phyloP scores from a whole-genome alignment of 2,113 vertebrate species.

The Myiagra hebetior region DNA sequence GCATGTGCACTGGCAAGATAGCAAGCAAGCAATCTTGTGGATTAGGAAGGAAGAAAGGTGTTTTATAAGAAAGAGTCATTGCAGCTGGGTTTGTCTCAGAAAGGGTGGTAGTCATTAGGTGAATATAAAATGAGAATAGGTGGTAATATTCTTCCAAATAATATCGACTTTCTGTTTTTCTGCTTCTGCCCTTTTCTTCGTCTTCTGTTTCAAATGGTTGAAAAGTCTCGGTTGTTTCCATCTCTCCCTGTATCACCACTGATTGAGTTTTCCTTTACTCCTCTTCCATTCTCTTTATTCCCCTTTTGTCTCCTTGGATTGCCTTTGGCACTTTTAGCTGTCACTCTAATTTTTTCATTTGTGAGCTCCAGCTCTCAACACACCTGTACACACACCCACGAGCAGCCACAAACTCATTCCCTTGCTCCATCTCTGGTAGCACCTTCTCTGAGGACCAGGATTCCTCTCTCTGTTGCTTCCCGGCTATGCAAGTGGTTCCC shows the following conservation, averaged over 20 bases:
- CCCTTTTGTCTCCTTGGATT: background rate
- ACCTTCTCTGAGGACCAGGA: background rate
- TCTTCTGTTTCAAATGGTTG: background rate
- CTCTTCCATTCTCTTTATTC: background rate
- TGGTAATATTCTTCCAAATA: background rate
- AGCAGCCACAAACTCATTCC: background rate
- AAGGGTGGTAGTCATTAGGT: background rate
- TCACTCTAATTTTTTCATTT: constrained; percentile 6
- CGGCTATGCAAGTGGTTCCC: background rate
- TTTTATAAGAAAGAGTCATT: background rate
- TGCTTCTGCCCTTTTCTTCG: background rate
- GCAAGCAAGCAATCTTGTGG: background rate
- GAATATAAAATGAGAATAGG: background rate
- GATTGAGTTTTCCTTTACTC: background rate
- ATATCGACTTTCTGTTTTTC: background rate
- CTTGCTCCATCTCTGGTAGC: background rate
- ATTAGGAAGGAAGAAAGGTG: background rate
- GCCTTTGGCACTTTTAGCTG: constrained; percentile 13
- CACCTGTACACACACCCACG: background rate
- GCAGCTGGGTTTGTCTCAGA: background rate
- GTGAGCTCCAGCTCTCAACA: background rate
- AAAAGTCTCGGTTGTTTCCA: background rate
- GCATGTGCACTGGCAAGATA: background rate
- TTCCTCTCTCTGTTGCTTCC: background rate
- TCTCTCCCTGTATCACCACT: background rate